phyloP scores from a whole-genome alignment of 2,113 vertebrate species.

The Dermatemys mawii region DNA sequence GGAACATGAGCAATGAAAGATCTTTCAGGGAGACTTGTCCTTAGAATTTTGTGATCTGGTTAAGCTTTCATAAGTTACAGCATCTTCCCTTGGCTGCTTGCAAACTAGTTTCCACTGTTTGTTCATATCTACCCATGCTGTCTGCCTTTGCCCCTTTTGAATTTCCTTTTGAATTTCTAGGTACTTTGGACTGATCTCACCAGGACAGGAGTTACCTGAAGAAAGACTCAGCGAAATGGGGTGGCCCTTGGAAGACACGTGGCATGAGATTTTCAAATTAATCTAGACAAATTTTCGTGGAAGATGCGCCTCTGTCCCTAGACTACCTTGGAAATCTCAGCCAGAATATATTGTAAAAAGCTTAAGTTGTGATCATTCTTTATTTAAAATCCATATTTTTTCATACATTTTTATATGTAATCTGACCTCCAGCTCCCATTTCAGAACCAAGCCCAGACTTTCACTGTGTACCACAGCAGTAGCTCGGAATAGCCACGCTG shows the following conservation, averaged over 20 bases:
- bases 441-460: not conserved
- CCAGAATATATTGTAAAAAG: constrained; percentile 33
- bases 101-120: not conserved
- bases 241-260: not conserved
- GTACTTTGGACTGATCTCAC: constrained; percentile 77
- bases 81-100: not conserved
- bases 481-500: fast-evolving
- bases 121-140: not conserved
- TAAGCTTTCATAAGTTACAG: not conserved
- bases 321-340: not conserved
- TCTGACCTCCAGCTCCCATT: fast-evolving
- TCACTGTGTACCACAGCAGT: not conserved
- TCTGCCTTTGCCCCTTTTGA: not conserved
- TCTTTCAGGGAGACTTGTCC: not conserved
- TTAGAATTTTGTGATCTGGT: fast-evolving
- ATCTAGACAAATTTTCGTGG: not conserved
- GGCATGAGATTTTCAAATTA: not conserved
- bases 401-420: constrained; percentile 1
- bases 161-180: constrained; percentile 49
- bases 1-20: fast-evolving
- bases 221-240: not conserved
- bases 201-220: not conserved
- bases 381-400: constrained; percentile 55
- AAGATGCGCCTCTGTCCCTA: not conserved
- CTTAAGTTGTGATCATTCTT: constrained; percentile 6